Conservation (phyloP, 1,140 invertebrate genomes). For the Cyphomyrmex costatus region DNA sequence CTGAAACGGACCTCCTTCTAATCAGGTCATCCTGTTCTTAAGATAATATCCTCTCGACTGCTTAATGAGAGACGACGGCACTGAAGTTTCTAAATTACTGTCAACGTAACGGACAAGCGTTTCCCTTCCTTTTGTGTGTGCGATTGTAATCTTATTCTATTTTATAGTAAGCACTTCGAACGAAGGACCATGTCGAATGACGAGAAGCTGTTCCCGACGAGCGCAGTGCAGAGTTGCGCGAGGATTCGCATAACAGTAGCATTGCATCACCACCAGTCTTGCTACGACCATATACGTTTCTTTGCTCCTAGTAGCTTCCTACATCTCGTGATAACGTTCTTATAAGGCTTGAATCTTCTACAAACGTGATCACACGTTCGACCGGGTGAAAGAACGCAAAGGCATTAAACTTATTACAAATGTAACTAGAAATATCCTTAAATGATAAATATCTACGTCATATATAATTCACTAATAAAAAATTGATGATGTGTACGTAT, state of each 20-base stretch:
- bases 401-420: slow-evolving; percentile 58
- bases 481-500: neutral
- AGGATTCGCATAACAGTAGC: slow-evolving; percentile 73
- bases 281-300: slow-evolving; percentile 73
- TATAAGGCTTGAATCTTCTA: slow-evolving; percentile 76
- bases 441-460: neutral
- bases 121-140: slow-evolving; percentile 2
- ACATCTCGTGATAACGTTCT: slow-evolving; percentile 76
- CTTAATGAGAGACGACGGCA: slow-evolving; percentile 21
- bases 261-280: slow-evolving; percentile 72
- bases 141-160: slow-evolving; percentile 49
- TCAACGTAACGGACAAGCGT: slow-evolving; percentile 41
- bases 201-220: slow-evolving; percentile 54
- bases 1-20: slow-evolving; percentile 44
- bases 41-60: slow-evolving; percentile 22
- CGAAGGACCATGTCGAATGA: slow-evolving; percentile 35
- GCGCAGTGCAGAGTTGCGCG: slow-evolving; percentile 31
- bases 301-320: slow-evolving; percentile 75
- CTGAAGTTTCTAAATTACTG: slow-evolving; percentile 46
- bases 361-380: slow-evolving; percentile 59
- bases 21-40: slow-evolving; percentile 62
- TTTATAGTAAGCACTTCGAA: slow-evolving; percentile 1
- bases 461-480: neutral
- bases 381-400: slow-evolving; percentile 50
- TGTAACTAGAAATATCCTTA: slow-evolving; percentile 36